Evolutionary conservation across 2,797 vertebrate genomes (phyloP).

Genomic region (Sebastes itinus): DNA sequence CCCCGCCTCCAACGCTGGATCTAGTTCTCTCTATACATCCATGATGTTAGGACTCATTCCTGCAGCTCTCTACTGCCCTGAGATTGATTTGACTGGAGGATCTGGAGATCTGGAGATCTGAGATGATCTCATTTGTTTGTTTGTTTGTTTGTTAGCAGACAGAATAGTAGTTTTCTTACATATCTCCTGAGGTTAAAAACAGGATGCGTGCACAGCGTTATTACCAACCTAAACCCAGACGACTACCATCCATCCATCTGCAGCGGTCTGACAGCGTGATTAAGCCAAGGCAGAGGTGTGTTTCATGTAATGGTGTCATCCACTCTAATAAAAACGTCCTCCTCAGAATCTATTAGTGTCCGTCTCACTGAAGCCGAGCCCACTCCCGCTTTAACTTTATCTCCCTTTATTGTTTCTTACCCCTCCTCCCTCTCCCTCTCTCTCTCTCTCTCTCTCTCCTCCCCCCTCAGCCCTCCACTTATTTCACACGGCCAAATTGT

Average conservation of each 20-base stretch:
- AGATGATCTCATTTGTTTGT: background rate
- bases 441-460: background rate
- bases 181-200: background rate
- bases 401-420: constrained; percentile 28
- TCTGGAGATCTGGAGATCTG: background rate
- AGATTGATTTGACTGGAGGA: too few species aligned
- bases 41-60: too few species aligned
- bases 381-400: constrained; percentile 37
- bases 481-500: constrained; percentile 70
- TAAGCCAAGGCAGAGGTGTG: constrained; percentile 63
- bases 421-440: background rate
- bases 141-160: background rate
- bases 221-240: constrained; percentile 43
- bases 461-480: constrained; percentile 42
- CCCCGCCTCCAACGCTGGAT: too few species aligned
- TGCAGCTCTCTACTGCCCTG: too few species aligned
- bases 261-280: constrained; percentile 63
- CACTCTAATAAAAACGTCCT: constrained; percentile 64
- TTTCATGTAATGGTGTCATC: constrained; percentile 69
- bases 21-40: too few species aligned
- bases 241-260: constrained; percentile 57
- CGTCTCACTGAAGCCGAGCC: constrained; percentile 58
- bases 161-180: background rate
- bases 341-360: constrained; percentile 68
- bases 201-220: background rate